These are phyloP conservation scores for Sebastes ruberrimus DNA, from an alignment of 2,797 vertebrate genomes.

Conservation along the genomic window DNA sequence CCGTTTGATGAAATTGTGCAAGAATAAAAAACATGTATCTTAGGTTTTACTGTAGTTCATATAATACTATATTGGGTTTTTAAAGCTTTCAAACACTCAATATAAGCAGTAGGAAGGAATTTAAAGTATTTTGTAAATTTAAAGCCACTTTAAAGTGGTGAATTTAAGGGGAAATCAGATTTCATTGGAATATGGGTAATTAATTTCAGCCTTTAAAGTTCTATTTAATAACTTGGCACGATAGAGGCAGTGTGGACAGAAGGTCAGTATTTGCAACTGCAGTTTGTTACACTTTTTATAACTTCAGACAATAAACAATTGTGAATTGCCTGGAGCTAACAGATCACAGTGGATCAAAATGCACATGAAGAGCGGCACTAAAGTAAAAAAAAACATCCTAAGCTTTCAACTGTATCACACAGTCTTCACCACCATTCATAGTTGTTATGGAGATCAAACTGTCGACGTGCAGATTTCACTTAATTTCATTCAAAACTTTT, in stretches of 20 bases:
- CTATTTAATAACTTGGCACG: neutral
- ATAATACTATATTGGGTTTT: neutral
- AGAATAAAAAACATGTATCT: too few relatives aligned
- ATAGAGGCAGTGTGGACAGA: neutral
- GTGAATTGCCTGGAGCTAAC: neutral
- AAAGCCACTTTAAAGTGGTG: neutral
- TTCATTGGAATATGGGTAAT: neutral
- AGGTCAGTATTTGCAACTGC: constrained; percentile 1
- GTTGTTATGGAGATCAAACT: neutral
- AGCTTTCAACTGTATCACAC: neutral
- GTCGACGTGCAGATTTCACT: neutral
- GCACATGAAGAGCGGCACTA: too few relatives aligned
- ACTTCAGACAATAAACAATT: neutral
- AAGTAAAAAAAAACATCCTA: neutral
- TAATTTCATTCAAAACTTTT: neutral
- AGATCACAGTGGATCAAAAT: neutral
- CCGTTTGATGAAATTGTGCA: neutral
- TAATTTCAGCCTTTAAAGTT: neutral
- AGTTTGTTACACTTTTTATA: neutral
- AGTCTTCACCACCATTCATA: neutral
- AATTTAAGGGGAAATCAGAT: neutral
- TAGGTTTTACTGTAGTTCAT: neutral
- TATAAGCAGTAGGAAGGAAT: neutral
- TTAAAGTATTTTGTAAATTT: neutral
- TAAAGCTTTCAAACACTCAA: neutral